phyloP scores from a whole-genome alignment of 2,888 invertebrate genomes.

The Rutpela maculata region DNA sequence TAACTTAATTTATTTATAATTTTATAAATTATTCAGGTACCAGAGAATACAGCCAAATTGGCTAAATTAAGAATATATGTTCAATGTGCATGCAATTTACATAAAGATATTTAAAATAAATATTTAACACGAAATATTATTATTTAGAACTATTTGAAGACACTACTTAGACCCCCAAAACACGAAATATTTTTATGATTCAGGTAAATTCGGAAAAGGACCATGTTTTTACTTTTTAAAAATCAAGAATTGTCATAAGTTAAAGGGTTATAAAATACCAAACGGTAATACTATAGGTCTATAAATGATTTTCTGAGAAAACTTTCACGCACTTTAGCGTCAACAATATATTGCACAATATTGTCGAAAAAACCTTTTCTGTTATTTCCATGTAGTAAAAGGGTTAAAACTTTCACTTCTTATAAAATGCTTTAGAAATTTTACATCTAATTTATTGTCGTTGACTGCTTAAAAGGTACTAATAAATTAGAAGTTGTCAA shows the following conservation, averaged over 20 bases:
- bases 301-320: conserved; percentile 25
- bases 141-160: no score
- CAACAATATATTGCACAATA: conserved; percentile 25
- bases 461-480: neutral
- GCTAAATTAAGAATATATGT: no score
- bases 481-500: neutral
- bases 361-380: conserved; percentile 13
- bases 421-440: neutral
- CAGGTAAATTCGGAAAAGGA: conserved; percentile 1
- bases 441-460: conserved; percentile 1
- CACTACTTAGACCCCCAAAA: neutral
- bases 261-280: conserved; percentile 22
- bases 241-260: neutral
- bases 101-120: no score
- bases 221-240: conserved; percentile 19
- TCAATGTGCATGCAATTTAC: no score
- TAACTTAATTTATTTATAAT: no score
- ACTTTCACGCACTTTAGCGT: conserved; percentile 6
- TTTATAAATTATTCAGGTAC: no score
- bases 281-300: neutral
- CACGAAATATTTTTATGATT: neutral
- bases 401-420: conserved; percentile 50
- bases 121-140: no score
- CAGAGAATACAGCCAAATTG: no score
- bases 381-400: conserved; percentile 20